Evolutionary conservation across 2,113 vertebrate species (phyloP).

Genomic region (Haemorhous mexicanus): DNA sequence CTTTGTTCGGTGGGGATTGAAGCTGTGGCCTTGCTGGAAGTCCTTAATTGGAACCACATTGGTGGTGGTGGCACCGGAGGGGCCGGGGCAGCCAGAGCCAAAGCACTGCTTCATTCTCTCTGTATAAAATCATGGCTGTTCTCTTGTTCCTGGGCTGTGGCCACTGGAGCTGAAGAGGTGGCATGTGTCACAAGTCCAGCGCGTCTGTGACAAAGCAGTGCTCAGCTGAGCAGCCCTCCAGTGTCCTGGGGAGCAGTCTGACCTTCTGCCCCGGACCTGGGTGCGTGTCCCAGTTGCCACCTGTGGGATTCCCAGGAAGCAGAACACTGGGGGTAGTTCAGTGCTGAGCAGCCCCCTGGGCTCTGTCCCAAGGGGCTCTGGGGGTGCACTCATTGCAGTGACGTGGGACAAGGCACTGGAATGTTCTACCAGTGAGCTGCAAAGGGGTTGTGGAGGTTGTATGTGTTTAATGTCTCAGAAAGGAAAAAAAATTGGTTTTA

Average conservation of each 20-base stretch:
- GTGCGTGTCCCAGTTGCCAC: background rate
- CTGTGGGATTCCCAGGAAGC: background rate
- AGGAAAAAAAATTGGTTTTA: background rate
- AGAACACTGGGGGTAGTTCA: background rate
- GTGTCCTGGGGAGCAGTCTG: background rate
- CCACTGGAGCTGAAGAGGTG: background rate
- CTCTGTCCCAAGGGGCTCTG: background rate
- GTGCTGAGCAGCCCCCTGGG: background rate
- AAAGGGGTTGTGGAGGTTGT: background rate
- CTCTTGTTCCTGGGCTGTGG: constrained; percentile 2
- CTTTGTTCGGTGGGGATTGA: constrained; percentile 70
- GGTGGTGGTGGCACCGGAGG: constrained; percentile 37
- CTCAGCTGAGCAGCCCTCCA: background rate
- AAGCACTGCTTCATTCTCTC: constrained; percentile 32
- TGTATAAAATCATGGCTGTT: background rate
- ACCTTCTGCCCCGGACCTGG: background rate
- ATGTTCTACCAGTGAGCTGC: background rate
- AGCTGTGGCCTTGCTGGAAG: constrained; percentile 65
- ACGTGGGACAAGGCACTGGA: fast-evolving
- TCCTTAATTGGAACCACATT: constrained; percentile 81
- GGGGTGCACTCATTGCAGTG: background rate
- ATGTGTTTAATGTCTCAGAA: background rate
- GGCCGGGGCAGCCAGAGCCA: constrained; percentile 58
- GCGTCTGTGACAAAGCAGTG: background rate
- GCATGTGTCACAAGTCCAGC: background rate